Base-by-base conservation (phyloP, 2,797 vertebrate species). In the Morelia viridis region DNA sequence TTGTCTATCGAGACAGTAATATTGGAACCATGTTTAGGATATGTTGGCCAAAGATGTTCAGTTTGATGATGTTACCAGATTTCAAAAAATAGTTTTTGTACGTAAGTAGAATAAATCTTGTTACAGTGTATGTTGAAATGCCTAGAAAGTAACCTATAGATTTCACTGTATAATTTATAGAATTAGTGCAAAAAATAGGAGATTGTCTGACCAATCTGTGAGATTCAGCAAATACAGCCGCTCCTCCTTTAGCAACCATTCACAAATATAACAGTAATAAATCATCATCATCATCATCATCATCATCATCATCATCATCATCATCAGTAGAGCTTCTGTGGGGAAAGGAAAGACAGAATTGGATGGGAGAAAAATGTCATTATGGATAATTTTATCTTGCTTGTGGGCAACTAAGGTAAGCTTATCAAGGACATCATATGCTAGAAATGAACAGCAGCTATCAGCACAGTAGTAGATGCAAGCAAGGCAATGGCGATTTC, bases 41-140 rank as follows among this genome's bases (percentile, higher is more conserved):
- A 71, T 86, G 85, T 46, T n/a, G 89, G 62, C 68, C 91, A 24
- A 90, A 89, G 71, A 0, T 90, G 17, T 87, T 87, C 92, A n/a
- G 58, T 83, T 35, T 11, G 89, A 12, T 68, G 91, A 26, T 89
- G 1, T 17, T 89, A 31, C 89, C 13, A 58, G 57, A 28, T 57
- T 58, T 85, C 7, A 28, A 4, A 31, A 92, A 85, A 60, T 90
- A 7, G 57, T 9, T 1, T 89, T 24, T 85, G 62, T 19, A 85
- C 41, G 22, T 19, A 7, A 53, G 50, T 53, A 8, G 50, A 53
- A 8, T 53, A 7, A 53, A 0, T 53, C 50, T 53, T 46, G 71
- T 41, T 80, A 35, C 12, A 5, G 1, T 80, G 15, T 22, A 28
- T 65, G 62, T 26, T 65, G 24, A 26, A 5, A 65, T 65, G 24